These are phyloP conservation scores for Euphonia xanthogaster DNA, from an alignment of 2,797 vertebrate genomes.

Conservation along the genomic window DNA sequence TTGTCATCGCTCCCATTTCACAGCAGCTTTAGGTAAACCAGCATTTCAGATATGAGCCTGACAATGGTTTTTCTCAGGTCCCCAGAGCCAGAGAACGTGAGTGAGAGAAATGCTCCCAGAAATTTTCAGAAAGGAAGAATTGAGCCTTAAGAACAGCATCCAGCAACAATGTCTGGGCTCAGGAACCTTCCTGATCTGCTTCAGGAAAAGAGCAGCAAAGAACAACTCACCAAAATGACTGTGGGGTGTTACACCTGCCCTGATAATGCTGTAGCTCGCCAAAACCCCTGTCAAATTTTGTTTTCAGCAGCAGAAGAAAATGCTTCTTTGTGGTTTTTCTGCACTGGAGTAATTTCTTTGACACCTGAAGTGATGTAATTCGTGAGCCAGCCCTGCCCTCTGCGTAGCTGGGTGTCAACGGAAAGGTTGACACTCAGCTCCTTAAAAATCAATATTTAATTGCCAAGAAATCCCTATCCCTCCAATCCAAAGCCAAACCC, in stretches of 20 bases:
- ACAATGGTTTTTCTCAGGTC: background rate
- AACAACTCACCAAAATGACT: fast-evolving
- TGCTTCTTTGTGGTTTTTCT: fast-evolving
- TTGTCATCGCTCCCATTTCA: background rate
- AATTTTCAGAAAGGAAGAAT: background rate
- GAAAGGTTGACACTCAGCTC: background rate
- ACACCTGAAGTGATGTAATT: background rate
- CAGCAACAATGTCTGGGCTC: background rate
- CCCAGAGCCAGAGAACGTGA: background rate
- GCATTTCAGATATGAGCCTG: background rate
- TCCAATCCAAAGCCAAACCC: background rate
- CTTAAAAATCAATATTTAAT: background rate
- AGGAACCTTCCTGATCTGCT: background rate
- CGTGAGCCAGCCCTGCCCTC: background rate
- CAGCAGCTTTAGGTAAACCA: background rate
- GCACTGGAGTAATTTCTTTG: background rate
- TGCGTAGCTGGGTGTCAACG: fast-evolving
- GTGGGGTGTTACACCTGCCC: background rate
- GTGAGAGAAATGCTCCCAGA: background rate
- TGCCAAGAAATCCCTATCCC: too few relatives aligned
- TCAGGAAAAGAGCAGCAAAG: background rate
- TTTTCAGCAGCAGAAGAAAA: background rate
- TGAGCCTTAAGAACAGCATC: background rate
- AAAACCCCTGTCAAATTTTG: background rate
- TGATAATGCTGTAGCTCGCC: background rate